Percentiles rank a stretch among this genome's conserved stretches.
Evolutionary conservation across 2,113 vertebrate species (phyloP).

Genomic region (Vimba vimba): DNA sequence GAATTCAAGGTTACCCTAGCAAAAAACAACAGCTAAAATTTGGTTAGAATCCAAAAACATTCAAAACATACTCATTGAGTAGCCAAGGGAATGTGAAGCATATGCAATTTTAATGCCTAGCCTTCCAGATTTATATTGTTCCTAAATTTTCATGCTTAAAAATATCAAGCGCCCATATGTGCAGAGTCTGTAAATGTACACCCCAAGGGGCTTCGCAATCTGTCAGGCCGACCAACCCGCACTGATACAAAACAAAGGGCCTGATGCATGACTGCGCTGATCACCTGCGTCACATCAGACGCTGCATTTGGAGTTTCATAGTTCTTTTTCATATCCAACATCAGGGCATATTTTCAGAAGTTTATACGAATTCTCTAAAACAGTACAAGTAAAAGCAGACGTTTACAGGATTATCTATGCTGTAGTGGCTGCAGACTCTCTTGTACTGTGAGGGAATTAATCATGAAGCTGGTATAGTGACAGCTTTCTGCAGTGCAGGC

Average conservation of each 20-base stretch:
- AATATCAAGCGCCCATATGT: constrained; percentile 30
- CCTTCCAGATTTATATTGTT: neutral
- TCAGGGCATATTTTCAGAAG: neutral
- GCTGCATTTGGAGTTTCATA: neutral
- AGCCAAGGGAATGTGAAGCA: constrained; percentile 25
- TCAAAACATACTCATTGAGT: neutral
- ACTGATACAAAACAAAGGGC: constrained; percentile 36
- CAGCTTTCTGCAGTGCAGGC: constrained; percentile 16
- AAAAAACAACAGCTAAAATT: neutral
- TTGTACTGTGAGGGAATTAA: constrained; percentile 22
- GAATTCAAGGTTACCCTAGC: neutral
- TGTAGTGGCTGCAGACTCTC: constrained; percentile 1
- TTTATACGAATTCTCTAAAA: neutral
- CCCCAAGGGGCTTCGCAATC: constrained; percentile 31
- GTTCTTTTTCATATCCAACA: neutral
- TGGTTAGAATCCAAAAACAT: constrained; percentile 1
- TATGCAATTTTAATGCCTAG: constrained; percentile 23
- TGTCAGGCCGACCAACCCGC: constrained; percentile 15
- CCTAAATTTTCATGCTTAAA: neutral
- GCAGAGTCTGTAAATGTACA: neutral
- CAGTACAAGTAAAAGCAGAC: neutral
- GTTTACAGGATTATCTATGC: neutral
- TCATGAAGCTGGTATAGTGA: constrained; percentile 33
- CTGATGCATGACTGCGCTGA: neutral
- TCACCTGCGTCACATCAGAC: constrained; percentile 17